Base-by-base conservation (phyloP, 2,797 vertebrate species). In the Myripristis murdjan region DNA sequence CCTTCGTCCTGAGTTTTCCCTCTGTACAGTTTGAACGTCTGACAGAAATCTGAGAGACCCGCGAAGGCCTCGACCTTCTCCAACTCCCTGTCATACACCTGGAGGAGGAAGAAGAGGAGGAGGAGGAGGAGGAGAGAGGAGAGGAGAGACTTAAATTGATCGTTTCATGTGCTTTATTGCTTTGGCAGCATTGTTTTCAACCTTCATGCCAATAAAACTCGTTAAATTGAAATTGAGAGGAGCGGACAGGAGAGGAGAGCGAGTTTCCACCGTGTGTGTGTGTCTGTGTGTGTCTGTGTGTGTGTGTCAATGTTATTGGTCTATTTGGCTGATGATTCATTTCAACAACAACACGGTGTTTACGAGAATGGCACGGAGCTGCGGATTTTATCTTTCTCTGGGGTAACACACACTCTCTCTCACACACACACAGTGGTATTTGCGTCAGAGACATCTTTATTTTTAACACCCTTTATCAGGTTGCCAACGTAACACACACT, bases 11-110 rank as follows among this genome's bases (percentile, higher is more conserved):
- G 95, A 4, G 89, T 93, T 75, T 94, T 96, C 28, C 97, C 97
- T 7, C 97, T 93, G 70, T 93, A 95, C 15, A 99, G 95, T 66
- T 93, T 96, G 89, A 98, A 99, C 0, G 97, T 98, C 73, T 96
- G 96, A 81, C 98, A 99, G 93, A 99, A 99, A 84, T 99, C 98
- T 0, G 95, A 93, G 41, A 99, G 91, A 0, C 92, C 91, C 20
- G 92, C 92, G 0, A 96, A 97, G 1, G 82, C 95, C 7, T 96
- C 95, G 0, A 95, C 70, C 0, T 95, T 96, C 91, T 99, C 98
- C 78, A 99, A 67, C 75, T 96, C 93, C 0, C 60, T 92, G 47
- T 97, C 93, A 0, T 95, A 97, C 43, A 98, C 96, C 98, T 99
- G 87, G 64, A 60, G 69, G 33, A 33, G 62, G 39, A 11, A 20